A percentile compares a stretch with the other conserved stretches of the same genome.
Conservation (phyloP, 2,888 invertebrate genomes). For the Lacanobia oleracea region DNA sequence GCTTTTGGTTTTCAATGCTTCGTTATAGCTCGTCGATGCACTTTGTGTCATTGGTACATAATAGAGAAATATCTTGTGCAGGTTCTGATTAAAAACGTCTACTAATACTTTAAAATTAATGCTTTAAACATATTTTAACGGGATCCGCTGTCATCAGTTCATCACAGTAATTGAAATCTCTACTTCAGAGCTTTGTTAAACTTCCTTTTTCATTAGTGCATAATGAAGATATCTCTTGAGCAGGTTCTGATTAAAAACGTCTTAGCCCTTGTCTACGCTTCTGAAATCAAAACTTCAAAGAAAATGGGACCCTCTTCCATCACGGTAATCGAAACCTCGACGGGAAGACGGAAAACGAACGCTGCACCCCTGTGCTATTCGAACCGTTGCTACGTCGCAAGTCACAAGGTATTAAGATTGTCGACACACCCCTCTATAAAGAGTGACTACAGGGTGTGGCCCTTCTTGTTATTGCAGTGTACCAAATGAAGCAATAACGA, state of each 20-base stretch:
- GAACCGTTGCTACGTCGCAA: conserved; percentile 2
- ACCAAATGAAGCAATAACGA: conserved; percentile 31
- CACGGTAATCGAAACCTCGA: background rate
- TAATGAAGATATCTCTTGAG: background rate
- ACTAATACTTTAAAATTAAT: background rate
- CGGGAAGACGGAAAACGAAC: conserved; percentile 8
- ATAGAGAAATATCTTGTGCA: background rate
- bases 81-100: background rate
- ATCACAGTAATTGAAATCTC: background rate
- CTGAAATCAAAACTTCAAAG: background rate
- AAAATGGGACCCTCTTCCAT: background rate
- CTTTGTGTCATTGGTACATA: background rate
- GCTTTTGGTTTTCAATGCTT: conserved; percentile 4
- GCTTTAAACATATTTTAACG: background rate
- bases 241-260: background rate
- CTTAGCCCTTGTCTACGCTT: background rate
- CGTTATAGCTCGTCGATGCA: background rate
- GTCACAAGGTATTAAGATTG: conserved; percentile 8
- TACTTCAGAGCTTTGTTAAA: background rate
- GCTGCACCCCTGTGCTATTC: conserved; percentile 23
- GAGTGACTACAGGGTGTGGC: conserved; percentile 31
- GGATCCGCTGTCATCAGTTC: background rate
- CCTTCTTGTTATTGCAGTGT: conserved; percentile 36
- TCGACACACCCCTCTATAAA: conserved; percentile 43
- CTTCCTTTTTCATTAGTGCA: background rate